Evolutionary conservation across 2,797 vertebrate species (phyloP).

Genomic region (Urocyon cinereoargenteus): DNA sequence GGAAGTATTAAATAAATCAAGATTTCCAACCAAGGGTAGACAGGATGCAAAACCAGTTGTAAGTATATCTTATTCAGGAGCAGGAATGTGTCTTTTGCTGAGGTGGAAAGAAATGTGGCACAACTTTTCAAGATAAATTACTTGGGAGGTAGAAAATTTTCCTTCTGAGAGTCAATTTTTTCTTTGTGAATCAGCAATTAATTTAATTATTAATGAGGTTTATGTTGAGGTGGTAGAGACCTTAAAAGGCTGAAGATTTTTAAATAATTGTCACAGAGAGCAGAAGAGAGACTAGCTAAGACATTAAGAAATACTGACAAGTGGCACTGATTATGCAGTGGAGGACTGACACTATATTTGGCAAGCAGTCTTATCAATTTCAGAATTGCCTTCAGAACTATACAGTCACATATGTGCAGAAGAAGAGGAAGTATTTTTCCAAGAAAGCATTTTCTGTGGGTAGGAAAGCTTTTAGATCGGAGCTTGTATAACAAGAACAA

Average conservation of each 20-base stretch:
- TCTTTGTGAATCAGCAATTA: not conserved
- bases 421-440: not conserved
- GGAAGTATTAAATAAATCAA: not conserved
- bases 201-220: not conserved
- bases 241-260: not conserved
- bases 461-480: not conserved
- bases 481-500: not conserved
- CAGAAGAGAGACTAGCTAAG: not conserved
- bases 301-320: not conserved
- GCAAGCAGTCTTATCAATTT: not conserved
- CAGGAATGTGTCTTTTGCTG: not conserved
- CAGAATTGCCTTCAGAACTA: not conserved
- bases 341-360: not conserved
- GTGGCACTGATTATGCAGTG: not conserved
- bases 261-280: not conserved
- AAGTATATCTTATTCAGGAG: not conserved
- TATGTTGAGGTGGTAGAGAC: not conserved
- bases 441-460: not conserved
- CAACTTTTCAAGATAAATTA: not conserved
- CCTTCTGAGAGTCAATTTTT: not conserved
- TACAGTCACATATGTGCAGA: not conserved
- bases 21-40: not conserved
- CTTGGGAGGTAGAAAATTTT: not conserved
- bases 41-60: not conserved
- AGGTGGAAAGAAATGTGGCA: not conserved